phyloP scores from a whole-genome alignment of 2,113 vertebrate species.

The Vicugna pacos region DNA sequence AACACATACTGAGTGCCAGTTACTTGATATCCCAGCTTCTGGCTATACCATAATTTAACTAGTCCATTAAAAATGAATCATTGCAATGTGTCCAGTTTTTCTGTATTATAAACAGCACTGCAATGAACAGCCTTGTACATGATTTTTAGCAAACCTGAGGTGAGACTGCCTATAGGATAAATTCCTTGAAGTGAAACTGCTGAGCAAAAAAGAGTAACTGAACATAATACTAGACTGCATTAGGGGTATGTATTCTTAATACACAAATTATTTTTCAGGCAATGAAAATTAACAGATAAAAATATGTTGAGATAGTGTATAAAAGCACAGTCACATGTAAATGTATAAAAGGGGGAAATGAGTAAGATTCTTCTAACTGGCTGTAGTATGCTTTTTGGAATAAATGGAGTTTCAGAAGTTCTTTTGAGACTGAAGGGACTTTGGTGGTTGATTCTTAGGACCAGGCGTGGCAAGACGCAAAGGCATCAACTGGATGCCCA shows the following conservation, averaged over 20 bases:
- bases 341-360: conserved; percentile 3
- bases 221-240: not conserved
- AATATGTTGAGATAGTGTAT: not conserved
- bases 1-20: not conserved
- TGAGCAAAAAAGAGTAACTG: not conserved
- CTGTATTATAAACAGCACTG: not conserved
- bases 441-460: not conserved
- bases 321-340: not conserved
- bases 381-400: not conserved
- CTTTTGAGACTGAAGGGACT: not conserved
- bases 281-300: conserved; percentile 13
- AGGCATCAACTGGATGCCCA: not conserved
- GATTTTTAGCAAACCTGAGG: not conserved
- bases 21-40: not conserved
- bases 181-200: conserved; percentile 15
- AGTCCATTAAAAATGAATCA: not conserved
- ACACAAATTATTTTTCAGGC: conserved; percentile 8
- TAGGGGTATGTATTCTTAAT: not conserved
- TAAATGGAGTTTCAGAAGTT: conserved; percentile 10
- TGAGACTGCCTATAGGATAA: not conserved
- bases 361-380: not conserved
- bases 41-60: not conserved
- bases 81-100: not conserved
- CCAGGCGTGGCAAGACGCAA: not conserved
- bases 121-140: not conserved